phyloP scores from a whole-genome alignment of 2,113 vertebrate genomes.

The Morone saxatilis region DNA sequence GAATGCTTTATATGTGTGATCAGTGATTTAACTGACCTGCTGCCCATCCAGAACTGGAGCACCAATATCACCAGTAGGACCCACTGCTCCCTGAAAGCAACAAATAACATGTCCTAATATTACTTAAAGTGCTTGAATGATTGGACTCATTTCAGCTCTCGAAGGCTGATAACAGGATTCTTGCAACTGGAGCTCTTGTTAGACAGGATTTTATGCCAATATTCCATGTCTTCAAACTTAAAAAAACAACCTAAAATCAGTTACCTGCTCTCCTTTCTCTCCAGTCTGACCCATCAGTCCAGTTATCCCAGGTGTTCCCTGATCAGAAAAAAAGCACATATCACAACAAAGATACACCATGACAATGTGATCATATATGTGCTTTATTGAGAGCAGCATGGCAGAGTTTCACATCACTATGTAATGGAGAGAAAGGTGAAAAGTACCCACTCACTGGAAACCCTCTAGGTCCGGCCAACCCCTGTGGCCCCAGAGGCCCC shows the following conservation, averaged over 20 bases:
- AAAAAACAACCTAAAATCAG: not conserved
- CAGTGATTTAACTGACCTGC: conserved; percentile 76
- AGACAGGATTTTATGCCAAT: not conserved
- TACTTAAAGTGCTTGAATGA: not conserved
- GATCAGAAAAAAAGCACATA: not conserved
- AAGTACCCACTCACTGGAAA: conserved; percentile 85
- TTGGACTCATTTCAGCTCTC: not conserved
- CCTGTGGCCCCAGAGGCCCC: conserved; percentile 74
- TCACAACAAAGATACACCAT: not conserved
- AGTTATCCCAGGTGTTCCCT: conserved; percentile 79
- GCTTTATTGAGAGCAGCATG: not conserved
- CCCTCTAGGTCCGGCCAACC: conserved; percentile 75
- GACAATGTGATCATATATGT: not conserved
- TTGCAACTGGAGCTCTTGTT: not conserved
- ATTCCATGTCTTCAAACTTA: too few relatives aligned
- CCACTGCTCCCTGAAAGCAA: conserved; percentile 79
- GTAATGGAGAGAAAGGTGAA: conserved; percentile 19
- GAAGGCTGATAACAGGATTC: not conserved
- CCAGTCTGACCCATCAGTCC: conserved; percentile 79
- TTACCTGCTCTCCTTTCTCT: conserved; percentile 84
- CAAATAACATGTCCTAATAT: not conserved
- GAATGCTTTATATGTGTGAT: not conserved
- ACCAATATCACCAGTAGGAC: conserved; percentile 74
- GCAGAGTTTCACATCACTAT: not conserved
- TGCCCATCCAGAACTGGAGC: conserved; percentile 76